Evolutionary conservation across 1,140 invertebrate species (phyloP), one percentile per base, ranked within the genome.

Genomic region (Rhynchophorus ferrugineus): DNA sequence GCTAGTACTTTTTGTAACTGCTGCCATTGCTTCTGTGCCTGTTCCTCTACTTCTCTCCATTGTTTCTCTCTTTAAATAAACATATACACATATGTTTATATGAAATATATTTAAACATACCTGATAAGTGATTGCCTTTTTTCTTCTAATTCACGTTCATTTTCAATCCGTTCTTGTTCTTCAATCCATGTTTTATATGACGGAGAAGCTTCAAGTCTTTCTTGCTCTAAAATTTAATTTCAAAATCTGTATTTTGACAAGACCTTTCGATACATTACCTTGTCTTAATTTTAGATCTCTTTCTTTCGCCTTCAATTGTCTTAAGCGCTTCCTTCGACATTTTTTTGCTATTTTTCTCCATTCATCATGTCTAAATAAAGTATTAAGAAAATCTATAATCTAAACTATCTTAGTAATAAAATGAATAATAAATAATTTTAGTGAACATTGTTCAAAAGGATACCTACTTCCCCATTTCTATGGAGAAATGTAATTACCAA

Each of bases 301-400:
- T 44, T 65, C 54, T 22, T 60, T 55, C 3, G 74, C 74, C n/a
- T 56, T 47, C 34, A 59, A 57, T 36, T 72, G 69, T 18, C 74
- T 55, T 37, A 69, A 64, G 0, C 67, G 57, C 54, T 73, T 71
- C 38, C 74, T 57, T 62, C 72, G 66, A 19, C 61, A 48, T 58
- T 74, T 75, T 57, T 76, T 76, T 2, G 65, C 64, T 16, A 66
- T 7, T 57, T 72, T 74, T 33, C 74, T 66, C 66, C 72, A 73
- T 45, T 67, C 49, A 45, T 67, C 59, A 58, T 69, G 69, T 63
- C 69, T 70, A 64, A 34, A 63, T 59, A 49, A 61, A 57, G 49
- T 43, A 69, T 69, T 69, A 69, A 68, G 63, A 67, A 69, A 68
- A 64, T 56, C 35, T 45, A 59, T 62, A 65, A 52, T 61, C 33